Conservation (phyloP, 2,888 invertebrate genomes). For the Villa cingulata region DNA sequence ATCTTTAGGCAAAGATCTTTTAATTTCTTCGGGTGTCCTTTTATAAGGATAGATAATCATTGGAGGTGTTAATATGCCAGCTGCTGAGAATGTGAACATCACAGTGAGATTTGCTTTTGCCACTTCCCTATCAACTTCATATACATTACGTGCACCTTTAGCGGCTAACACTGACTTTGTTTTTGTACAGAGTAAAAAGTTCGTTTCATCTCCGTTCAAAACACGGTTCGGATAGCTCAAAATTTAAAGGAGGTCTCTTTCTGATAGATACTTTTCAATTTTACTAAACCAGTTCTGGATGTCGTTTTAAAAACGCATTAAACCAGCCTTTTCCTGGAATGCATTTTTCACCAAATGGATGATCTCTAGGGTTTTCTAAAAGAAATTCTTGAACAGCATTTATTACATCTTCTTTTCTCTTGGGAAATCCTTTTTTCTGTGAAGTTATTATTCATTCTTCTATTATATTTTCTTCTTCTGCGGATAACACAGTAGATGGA, state of each 20-base stretch:
- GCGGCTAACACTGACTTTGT: slow-evolving; percentile 2
- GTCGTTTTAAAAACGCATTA: background rate
- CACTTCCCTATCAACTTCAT: background rate
- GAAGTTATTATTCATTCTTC: background rate
- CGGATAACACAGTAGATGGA: background rate
- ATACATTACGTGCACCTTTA: background rate
- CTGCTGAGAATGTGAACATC: slow-evolving; percentile 1
- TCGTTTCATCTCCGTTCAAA: slow-evolving; percentile 2
- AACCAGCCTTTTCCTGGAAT: background rate
- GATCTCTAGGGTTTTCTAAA: rapidly evolving
- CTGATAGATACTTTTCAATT: background rate
- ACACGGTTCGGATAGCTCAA: background rate
- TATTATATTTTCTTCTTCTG: background rate
- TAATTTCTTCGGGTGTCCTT: background rate
- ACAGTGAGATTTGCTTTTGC: background rate
- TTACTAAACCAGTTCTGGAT: background rate
- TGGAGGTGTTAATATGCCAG: background rate
- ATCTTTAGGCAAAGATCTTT: slow-evolving; percentile 1
- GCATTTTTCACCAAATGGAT: too few species aligned
- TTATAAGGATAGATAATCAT: background rate
- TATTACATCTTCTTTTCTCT: background rate
- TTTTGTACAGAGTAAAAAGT: slow-evolving; percentile 1
- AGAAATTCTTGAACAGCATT: background rate
- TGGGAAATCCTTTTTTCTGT: too few species aligned
- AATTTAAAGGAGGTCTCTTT: background rate